phyloP scores from a whole-genome alignment of 1,140 invertebrate genomes.

The Polyergus mexicanus region DNA sequence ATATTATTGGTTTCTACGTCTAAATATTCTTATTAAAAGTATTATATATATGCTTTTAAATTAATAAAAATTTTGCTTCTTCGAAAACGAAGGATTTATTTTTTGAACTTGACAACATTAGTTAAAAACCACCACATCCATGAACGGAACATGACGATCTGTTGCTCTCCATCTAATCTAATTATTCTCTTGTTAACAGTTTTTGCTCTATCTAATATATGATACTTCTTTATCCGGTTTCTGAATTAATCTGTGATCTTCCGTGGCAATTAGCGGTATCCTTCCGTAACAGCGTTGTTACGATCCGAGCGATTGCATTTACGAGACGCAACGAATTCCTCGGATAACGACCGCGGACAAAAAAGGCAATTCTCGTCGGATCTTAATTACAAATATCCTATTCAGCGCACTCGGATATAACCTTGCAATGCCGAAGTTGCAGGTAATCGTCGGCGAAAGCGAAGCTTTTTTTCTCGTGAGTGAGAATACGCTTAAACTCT shows the following conservation, averaged over 20 bases:
- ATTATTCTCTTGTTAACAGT: slow-evolving; percentile 14
- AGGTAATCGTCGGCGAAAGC: slow-evolving; percentile 58
- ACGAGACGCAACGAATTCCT: slow-evolving; percentile 40
- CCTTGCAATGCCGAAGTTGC: slow-evolving; percentile 50
- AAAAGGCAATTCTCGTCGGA: slow-evolving; percentile 30
- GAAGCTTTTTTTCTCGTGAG: background rate
- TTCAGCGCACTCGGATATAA: background rate
- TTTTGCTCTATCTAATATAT: slow-evolving; percentile 19
- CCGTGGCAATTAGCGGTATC: slow-evolving; percentile 29
- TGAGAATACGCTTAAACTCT: slow-evolving; percentile 8
- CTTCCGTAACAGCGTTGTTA: slow-evolving; percentile 7
- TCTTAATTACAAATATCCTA: slow-evolving; percentile 50
- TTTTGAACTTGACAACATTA: background rate
- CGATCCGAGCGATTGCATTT: slow-evolving; percentile 23
- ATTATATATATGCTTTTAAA: background rate
- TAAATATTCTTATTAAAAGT: background rate
- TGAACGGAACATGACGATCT: slow-evolving; percentile 17
- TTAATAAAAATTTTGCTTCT: background rate
- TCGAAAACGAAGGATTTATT: background rate
- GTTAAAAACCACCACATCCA: background rate
- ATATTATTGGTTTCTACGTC: background rate
- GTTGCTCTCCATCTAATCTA: background rate
- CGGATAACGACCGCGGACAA: background rate
- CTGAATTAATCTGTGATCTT: slow-evolving; percentile 48
- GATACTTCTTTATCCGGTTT: background rate